Percentiles rank a stretch among this genome's conserved stretches.
Evolutionary conservation across 2,113 vertebrate genomes (phyloP).

Genomic region (Baryphthengus martii): DNA sequence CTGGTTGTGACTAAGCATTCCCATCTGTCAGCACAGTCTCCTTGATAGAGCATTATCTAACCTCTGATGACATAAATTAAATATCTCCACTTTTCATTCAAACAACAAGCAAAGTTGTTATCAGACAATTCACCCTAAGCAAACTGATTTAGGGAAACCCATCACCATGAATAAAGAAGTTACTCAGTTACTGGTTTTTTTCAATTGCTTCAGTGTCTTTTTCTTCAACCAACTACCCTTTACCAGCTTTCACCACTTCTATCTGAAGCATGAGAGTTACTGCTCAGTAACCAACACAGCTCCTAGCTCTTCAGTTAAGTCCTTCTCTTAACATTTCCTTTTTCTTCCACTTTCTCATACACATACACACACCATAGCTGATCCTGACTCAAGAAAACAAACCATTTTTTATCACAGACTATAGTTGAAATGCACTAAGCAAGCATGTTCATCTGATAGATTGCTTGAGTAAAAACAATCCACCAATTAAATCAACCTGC

Average conservation of each 20-base stretch:
- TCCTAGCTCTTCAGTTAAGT: not conserved
- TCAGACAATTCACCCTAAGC: not conserved
- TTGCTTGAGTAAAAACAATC: not conserved
- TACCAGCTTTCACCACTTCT: not conserved
- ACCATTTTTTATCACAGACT: not conserved
- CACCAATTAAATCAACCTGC: not conserved
- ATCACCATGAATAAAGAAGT: not conserved
- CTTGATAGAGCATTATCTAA: constrained; percentile 37
- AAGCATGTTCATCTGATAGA: not conserved
- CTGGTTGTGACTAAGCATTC: constrained; percentile 17
- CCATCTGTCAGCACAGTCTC: not conserved
- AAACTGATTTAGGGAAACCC: not conserved
- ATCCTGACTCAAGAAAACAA: not conserved
- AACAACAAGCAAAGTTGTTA: not conserved
- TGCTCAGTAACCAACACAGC: not conserved
- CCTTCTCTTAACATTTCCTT: not conserved
- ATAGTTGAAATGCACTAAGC: not conserved
- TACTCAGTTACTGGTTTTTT: not conserved
- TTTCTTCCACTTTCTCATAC: not conserved
- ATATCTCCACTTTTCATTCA: not conserved
- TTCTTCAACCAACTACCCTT: not conserved
- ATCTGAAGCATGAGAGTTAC: not conserved
- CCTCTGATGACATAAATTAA: constrained; percentile 39
- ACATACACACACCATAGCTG: not conserved
- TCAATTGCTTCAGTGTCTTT: not conserved